Conservation (phyloP, 1,140 invertebrate species). For the Hestina assimilis region DNA sequence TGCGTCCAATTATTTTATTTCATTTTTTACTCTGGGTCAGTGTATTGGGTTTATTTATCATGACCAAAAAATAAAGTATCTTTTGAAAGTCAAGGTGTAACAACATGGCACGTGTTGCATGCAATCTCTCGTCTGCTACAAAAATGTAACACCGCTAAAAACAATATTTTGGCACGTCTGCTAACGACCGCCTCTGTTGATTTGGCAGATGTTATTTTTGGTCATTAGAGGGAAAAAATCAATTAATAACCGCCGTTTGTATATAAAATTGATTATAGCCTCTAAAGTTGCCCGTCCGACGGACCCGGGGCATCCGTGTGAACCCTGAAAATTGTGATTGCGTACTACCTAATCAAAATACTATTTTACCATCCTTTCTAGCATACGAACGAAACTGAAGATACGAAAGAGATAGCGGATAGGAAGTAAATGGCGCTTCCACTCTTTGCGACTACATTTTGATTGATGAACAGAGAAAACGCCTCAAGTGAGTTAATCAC, state of each 20-base stretch:
- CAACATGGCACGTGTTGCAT: conserved; percentile 32
- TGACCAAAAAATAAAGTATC: neutral
- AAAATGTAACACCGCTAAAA: conserved; percentile 32
- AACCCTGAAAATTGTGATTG: conserved; percentile 67
- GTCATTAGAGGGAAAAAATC: conserved; percentile 70
- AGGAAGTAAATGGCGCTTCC: conserved; percentile 65
- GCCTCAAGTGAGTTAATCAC: conserved; percentile 74
- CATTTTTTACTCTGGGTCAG: neutral
- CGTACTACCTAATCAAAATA: conserved; percentile 58
- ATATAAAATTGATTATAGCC: conserved; percentile 75
- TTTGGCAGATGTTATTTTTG: conserved; percentile 71
- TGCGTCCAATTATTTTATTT: neutral
- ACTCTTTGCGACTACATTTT: conserved; percentile 56
- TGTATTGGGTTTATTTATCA: neutral
- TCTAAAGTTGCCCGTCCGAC: conserved; percentile 61
- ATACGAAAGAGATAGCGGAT: conserved; percentile 37
- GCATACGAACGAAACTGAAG: conserved; percentile 10
- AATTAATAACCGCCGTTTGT: conserved; percentile 74
- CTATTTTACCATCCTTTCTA: conserved; percentile 36
- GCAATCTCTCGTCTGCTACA: conserved; percentile 16
- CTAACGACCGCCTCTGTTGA: conserved; percentile 60
- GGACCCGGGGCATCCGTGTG: conserved; percentile 53
- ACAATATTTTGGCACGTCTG: conserved; percentile 61
- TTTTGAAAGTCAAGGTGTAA: neutral
- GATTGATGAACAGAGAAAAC: conserved; percentile 77